Conservation (phyloP, 2,113 vertebrate genomes). For the Otus sunia region DNA sequence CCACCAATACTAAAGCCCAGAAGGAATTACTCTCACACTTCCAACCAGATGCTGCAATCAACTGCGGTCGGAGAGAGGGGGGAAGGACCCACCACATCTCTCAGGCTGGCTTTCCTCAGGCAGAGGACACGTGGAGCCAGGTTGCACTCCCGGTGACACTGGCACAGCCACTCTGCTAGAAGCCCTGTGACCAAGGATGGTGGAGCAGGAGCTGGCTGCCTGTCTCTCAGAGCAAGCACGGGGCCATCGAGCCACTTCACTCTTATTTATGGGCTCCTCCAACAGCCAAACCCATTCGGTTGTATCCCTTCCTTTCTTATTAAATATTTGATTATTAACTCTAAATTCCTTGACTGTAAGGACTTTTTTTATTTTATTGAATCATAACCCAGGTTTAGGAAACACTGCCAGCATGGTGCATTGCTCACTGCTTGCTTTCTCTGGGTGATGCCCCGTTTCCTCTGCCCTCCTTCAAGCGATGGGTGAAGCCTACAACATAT, state of each 20-base stretch:
- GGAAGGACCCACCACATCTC: neutral
- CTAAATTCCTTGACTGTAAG: neutral
- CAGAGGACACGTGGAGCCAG: fast-evolving
- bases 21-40: conserved; percentile 64
- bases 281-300: neutral
- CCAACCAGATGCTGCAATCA: conserved; percentile 54
- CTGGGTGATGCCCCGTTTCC: neutral
- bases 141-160: neutral
- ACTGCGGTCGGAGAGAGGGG: fast-evolving
- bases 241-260: neutral
- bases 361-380: neutral
- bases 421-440: neutral
- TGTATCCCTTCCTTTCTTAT: neutral
- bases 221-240: neutral
- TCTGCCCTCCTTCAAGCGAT: neutral
- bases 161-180: fast-evolving
- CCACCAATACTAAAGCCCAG: neutral
- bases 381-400: neutral
- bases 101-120: neutral
- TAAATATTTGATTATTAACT: neutral
- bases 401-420: neutral
- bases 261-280: neutral
- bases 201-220: neutral
- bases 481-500: neutral
- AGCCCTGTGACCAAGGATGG: neutral